These are phyloP conservation scores for Laterallus jamaicensis DNA, from an alignment of 2,113 vertebrate species.

Conservation along the genomic window DNA sequence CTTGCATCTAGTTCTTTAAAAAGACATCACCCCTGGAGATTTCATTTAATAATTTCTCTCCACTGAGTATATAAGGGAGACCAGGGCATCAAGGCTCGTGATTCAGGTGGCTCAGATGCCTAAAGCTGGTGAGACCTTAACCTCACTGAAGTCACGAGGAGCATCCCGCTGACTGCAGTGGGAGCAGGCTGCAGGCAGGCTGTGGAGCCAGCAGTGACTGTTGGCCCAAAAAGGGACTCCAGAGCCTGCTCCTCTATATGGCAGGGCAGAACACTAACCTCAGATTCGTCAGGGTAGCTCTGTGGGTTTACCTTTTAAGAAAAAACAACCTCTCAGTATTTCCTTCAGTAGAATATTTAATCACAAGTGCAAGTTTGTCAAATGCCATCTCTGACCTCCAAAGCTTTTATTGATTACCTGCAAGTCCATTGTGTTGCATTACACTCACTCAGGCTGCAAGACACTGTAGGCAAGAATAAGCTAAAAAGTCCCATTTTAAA, in stretches of 20 bases:
- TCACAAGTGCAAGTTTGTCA: constrained; percentile 56
- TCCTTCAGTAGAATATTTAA: constrained; percentile 68
- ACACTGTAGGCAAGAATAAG: constrained; percentile 30
- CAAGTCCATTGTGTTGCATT: constrained; percentile 65
- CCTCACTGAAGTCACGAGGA: background rate
- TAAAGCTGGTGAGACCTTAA: background rate
- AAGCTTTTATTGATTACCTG: constrained; percentile 68
- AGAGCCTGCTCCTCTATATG: background rate
- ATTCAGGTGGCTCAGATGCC: too few relatives aligned
- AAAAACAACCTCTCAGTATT: constrained; percentile 11
- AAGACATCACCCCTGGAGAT: background rate
- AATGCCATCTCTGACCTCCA: constrained; percentile 67
- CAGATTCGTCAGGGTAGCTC: constrained; percentile 5
- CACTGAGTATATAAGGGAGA: background rate
- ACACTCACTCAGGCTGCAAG: constrained; percentile 41
- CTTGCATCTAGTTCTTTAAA: background rate
- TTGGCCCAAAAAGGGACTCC: background rate
- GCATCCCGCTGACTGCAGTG: rapidly evolving
- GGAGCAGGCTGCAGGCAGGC: background rate
- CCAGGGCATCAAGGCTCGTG: background rate
- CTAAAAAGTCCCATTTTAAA: constrained; percentile 34
- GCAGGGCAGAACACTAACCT: background rate
- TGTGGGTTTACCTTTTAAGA: constrained; percentile 20
- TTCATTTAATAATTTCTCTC: background rate
- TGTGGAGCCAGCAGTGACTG: background rate